Evolutionary conservation across 2,888 invertebrate genomes (phyloP).

Genomic region (Drosophila formosana): DNA sequence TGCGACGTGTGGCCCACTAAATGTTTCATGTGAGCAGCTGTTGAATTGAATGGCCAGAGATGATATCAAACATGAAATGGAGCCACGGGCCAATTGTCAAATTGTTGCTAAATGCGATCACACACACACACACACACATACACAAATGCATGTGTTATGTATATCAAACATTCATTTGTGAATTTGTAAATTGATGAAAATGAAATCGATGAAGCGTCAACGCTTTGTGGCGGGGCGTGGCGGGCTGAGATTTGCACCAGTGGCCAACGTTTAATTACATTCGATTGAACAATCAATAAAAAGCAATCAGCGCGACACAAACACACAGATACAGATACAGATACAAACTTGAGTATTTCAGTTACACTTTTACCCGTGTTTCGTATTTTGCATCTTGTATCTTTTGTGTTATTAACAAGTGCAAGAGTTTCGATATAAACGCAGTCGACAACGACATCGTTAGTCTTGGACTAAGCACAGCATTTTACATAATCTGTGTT

Average conservation of each 20-base stretch:
- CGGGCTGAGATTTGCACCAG: constrained; percentile 65
- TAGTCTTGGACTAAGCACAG: constrained; percentile 52
- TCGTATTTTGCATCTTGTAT: constrained; percentile 35
- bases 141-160: background rate
- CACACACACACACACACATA: background rate
- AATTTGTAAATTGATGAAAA: constrained; percentile 51
- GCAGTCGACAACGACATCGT: constrained; percentile 31
- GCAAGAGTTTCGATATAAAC: constrained; percentile 49
- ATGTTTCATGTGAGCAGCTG: constrained; percentile 16
- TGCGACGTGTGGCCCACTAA: constrained; percentile 50
- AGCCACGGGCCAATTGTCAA: constrained; percentile 43
- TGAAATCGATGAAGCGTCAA: constrained; percentile 67
- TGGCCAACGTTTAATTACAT: constrained; percentile 73
- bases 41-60: background rate
- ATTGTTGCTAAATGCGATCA: constrained; percentile 48
- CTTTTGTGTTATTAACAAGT: constrained; percentile 38
- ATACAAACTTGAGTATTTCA: constrained; percentile 2
- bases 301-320: constrained; percentile 69
- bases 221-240: constrained; percentile 48
- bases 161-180: constrained; percentile 42
- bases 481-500: constrained; percentile 72
- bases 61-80: constrained; percentile 19
- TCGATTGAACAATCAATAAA: constrained; percentile 81
- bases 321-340: constrained; percentile 23
- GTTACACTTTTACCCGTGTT: constrained; percentile 57